Conservation (phyloP, 2,888 invertebrate species). For the Phoenoteleia sp. region DNA sequence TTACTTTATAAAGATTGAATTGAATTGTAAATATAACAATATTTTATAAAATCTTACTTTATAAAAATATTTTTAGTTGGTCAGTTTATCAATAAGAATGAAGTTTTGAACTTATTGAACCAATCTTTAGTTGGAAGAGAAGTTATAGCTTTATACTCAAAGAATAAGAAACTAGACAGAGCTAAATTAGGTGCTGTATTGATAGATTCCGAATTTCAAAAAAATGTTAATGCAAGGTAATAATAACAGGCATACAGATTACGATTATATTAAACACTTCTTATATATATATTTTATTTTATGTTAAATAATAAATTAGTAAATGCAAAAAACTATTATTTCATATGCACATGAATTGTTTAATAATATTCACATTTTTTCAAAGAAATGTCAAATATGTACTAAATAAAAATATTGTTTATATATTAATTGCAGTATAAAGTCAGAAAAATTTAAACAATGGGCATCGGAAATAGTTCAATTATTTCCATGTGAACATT, state of each 20-base stretch:
- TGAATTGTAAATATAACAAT: too few relatives aligned
- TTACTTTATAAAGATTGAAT: too few relatives aligned
- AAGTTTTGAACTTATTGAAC: not conserved
- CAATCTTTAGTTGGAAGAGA: not conserved
- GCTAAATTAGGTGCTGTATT: not conserved
- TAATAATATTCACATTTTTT: too few relatives aligned
- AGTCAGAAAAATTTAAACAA: not conserved
- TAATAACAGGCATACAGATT: too few relatives aligned
- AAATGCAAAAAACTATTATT: too few relatives aligned
- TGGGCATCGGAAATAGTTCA: not conserved
- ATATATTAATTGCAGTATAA: not conserved
- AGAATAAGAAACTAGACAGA: not conserved
- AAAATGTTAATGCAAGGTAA: not conserved
- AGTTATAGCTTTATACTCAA: not conserved
- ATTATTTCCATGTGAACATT: not conserved
- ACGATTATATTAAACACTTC: too few relatives aligned
- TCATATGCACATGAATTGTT: too few relatives aligned
- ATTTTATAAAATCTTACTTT: too few relatives aligned
- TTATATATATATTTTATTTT: not conserved
- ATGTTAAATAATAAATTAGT: not conserved
- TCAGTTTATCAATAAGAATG: too few relatives aligned
- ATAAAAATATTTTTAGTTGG: too few relatives aligned
- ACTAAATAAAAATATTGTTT: not conserved
- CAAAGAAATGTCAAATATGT: too few relatives aligned
- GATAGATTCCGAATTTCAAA: not conserved